A percentile compares a stretch with the other conserved stretches of the same genome.
These are phyloP conservation scores for Platichthys stellatus DNA, from an alignment of 2,113 vertebrate genomes.

Conservation along the genomic window DNA sequence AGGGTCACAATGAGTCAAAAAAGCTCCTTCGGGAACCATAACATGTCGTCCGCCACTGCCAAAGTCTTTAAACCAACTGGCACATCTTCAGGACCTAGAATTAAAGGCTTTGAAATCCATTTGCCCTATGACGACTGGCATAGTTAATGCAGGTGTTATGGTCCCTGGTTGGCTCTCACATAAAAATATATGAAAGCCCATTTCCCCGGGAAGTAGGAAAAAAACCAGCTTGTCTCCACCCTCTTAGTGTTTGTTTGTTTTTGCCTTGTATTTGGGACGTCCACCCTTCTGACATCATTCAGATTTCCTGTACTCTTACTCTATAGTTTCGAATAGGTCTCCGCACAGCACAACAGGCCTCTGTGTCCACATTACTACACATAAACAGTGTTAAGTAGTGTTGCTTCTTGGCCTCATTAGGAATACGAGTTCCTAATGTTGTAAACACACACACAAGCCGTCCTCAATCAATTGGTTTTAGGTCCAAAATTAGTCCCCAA, in stretches of 20 bases:
- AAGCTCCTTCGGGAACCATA: constrained; percentile 29
- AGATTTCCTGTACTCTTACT: not conserved
- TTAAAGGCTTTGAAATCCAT: constrained; percentile 6
- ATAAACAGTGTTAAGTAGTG: too few relatives aligned
- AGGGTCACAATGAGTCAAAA: constrained; percentile 7
- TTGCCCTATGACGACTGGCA: constrained; percentile 32
- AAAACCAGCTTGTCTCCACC: not conserved
- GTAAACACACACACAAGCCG: not conserved
- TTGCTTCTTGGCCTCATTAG: too few relatives aligned
- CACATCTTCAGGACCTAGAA: constrained; percentile 7
- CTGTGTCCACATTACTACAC: too few relatives aligned
- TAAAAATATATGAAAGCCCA: constrained; percentile 14
- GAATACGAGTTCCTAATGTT: too few relatives aligned
- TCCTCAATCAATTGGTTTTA: too few relatives aligned
- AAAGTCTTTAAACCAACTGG: constrained; percentile 28
- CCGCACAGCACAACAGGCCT: not conserved
- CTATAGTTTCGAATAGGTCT: not conserved
- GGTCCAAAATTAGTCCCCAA: too few relatives aligned
- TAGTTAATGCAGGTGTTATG: constrained; percentile 16
- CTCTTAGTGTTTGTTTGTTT: not conserved
- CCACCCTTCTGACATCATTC: constrained; percentile 6
- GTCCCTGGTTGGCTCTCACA: constrained; percentile 11
- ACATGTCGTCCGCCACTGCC: not conserved
- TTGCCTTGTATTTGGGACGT: not conserved
- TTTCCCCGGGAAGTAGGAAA: not conserved